Percentiles rank a stretch among this genome's conserved stretches.
Evolutionary conservation across 2,888 invertebrate genomes (phyloP).

Genomic region (Acronicta leporina): DNA sequence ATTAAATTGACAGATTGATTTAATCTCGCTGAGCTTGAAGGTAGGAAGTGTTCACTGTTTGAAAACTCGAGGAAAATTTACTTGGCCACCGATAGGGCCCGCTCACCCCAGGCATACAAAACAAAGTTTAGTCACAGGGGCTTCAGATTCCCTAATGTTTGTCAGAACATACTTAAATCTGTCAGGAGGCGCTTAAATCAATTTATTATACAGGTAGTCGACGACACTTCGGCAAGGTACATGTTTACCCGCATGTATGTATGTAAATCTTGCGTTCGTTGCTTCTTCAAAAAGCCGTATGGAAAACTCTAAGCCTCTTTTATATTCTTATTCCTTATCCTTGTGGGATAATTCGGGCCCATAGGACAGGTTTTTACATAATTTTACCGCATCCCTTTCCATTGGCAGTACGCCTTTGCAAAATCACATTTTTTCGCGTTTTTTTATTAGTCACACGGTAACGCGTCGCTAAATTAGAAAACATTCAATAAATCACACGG

Average conservation of each 20-base stretch:
- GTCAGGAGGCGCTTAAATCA: constrained; percentile 87
- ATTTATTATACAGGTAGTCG: constrained; percentile 86
- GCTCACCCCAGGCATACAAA: constrained; percentile 65
- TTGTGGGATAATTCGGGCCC: constrained; percentile 86
- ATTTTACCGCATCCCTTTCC: constrained; percentile 82
- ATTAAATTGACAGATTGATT: constrained; percentile 22
- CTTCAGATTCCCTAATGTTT: constrained; percentile 86
- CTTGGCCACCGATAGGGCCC: constrained; percentile 69
- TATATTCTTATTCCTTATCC: constrained; percentile 87
- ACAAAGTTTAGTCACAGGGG: constrained; percentile 82
- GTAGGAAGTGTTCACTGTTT: constrained; percentile 56
- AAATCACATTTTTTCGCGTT: constrained; percentile 69
- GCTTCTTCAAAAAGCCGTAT: constrained; percentile 83
- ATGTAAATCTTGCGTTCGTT: constrained; percentile 84
- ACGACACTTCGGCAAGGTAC: constrained; percentile 77
- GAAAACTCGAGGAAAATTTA: constrained; percentile 70
- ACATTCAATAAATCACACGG: constrained; percentile 82
- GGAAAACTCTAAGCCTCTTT: constrained; percentile 87
- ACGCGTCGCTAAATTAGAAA: constrained; percentile 76
- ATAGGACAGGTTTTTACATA: constrained; percentile 88
- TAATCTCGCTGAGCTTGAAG: constrained; percentile 24
- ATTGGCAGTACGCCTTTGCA: constrained; percentile 66
- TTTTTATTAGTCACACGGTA: constrained; percentile 74
- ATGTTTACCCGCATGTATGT: constrained; percentile 80
- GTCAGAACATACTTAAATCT: constrained; percentile 86